Base-by-base conservation (phyloP, 2,113 vertebrate genomes). In the Suncus etruscus region DNA sequence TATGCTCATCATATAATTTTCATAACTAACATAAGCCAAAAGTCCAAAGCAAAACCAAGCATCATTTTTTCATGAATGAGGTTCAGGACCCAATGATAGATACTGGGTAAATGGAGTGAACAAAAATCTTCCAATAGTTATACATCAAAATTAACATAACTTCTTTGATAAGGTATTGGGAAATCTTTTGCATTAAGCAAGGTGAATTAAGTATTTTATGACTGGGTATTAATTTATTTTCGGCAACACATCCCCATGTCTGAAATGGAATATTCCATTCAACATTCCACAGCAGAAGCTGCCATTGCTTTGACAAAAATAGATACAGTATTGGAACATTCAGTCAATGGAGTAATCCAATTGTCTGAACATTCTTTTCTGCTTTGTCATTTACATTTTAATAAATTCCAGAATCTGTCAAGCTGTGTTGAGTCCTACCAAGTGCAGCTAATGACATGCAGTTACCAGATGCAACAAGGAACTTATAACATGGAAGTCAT, bases 331-430 rank as follows among this genome's bases (percentile, higher is more conserved):
- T 97, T 95, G 96, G 97, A 95, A 91, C 96, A 95, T 63, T 96
- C 96, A 96, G 97, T 96, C 98, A 97, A 95, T 96, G 97, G 96
- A 95, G 91, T 97, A 97, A 98, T 97, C 97, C 97, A 97, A 97
- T 97, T 97, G 97, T 97, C 96, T 94, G 94, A 94, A 92, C 97
- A 95, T 97, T 98, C 96, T 90, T 96, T 96, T 96, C 95, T 95
- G 97, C 96, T 97, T 98, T 97, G 96, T 97, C 96, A 96, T 97
- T 97, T 91, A 97, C 96, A 97, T 97, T 94, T 97, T 97, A 97
- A 98, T 98, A 97, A 98, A 98, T 97, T 96, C 83, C 96, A 86
- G 96, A 63, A 27, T 91, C 97, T 95, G 95, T 94, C 92, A 93
- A 85, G 97, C 96, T 95, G 94, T 69, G 96, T 74, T 92, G 63